Evolutionary conservation across 30 jellyfish, hydroid and myxozoan species (phyloP).

Genomic region (Cassiopea andromeda): DNA sequence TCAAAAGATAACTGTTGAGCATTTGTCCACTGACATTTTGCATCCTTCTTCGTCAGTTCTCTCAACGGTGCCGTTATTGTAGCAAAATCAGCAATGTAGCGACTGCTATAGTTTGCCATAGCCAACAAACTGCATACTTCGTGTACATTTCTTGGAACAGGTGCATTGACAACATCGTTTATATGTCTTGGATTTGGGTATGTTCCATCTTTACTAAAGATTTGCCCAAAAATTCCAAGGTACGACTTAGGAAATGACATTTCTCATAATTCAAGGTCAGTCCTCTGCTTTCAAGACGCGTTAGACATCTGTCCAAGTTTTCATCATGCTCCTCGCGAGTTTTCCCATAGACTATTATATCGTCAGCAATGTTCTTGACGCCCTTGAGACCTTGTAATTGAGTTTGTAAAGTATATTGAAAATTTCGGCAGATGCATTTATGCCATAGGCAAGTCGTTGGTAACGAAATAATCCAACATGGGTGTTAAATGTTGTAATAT

Average conservation of each 20-base stretch:
- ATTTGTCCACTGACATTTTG: no score
- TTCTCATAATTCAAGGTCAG: constrained; percentile 32
- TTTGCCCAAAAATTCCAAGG: constrained; percentile 37
- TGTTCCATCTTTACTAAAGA: background rate
- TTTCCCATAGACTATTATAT: background rate
- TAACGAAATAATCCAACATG: constrained; percentile 25
- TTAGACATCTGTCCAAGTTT: background rate
- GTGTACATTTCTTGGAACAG: background rate
- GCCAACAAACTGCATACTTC: background rate
- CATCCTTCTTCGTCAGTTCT: background rate
- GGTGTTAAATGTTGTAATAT: constrained; percentile 44
- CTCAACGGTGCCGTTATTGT: background rate
- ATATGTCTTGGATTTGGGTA: background rate
- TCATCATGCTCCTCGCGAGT: constrained; percentile 35
- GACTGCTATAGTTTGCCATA: background rate
- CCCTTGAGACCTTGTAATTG: background rate
- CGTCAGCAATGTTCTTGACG: background rate
- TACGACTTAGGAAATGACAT: constrained; percentile 43
- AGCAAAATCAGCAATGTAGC: background rate
- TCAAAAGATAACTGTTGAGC: no score
- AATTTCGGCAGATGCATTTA: constrained; percentile 53
- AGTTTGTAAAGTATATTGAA: constrained; percentile 41
- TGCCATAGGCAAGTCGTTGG: constrained; percentile 43
- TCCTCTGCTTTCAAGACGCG: constrained; percentile 4
- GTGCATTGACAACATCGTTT: background rate